Evolutionary conservation across 2,797 vertebrate genomes (phyloP), one percentile per base, ranked within the genome.

Genomic region (Labroides dimidiatus): DNA sequence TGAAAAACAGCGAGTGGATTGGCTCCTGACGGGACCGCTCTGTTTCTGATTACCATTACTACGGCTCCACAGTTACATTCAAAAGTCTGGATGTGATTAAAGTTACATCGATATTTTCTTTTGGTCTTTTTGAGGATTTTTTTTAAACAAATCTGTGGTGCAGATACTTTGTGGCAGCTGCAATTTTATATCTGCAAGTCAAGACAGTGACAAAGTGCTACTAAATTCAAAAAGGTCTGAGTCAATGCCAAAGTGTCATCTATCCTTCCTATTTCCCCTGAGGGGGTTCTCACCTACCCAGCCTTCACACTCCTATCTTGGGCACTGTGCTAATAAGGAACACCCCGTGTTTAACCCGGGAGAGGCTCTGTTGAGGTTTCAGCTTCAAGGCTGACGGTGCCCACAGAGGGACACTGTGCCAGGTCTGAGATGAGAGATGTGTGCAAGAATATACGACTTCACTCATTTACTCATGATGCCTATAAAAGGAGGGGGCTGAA

Each of bases 401-500:
- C 30, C 62, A 52, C 62, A 59, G 13, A 1, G 50, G 59, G 78
- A 84, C 62, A 43, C 57, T 47, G 39, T 78, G 77, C 65, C 75
- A 77, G 72, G 48, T 73, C 72, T 75, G 67, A 47, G 67, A 80
- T 64, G 30, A 69, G 67, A 80, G 63, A 78, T 43, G 62, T 42
- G 30, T 55, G 64, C 67, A 52, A 62, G 58, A 84, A 80, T 74
- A 84, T 49, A 63, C 91, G 93, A 91, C 91, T 94, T 94, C 93
- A 94, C 92, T 94, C 93, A 94, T 95, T 95, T 95, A 95, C 93
- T 94, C 90, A 93, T 95, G 91, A 93, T 90, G 92, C 93, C 94
- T 93, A 95, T 93, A 95, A 95, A 93, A 95, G 93, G 89, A 84
- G 87, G 91, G 91, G 92, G 94, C 89, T 91, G 92, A 93, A 92